Evolutionary conservation across 2,113 vertebrate species (phyloP), one percentile per base, ranked within the genome.

Genomic region (Gambusia affinis): DNA sequence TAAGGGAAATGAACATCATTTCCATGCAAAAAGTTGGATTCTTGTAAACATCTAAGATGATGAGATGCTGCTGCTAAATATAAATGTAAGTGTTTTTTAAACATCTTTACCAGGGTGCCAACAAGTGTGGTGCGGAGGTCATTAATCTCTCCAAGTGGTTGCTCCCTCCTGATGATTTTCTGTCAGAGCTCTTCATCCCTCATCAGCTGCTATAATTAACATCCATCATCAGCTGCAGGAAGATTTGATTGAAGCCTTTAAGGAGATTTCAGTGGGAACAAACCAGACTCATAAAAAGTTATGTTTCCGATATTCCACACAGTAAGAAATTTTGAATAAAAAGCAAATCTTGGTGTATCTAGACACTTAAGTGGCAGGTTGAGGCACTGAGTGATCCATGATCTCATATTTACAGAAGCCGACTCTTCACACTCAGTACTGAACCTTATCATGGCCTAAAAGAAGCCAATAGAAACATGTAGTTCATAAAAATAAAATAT

Each of bases 181-280:
- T 22, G 12, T 62, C 61, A 19, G 7, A 8, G 61, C 14, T 31
- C 30, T 63, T 31, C 29, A 63, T 63, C 61, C 61, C 61, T 63
- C 61, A 64, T 64, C 63, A 37, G 63, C 19, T n/a, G 63, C 31
- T 37, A 64, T 64, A 64, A 64, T 64, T 64, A 64, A 64, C 63
- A 64, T 64, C 30, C 17, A 64, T 64, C 63, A 33, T 33, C 17
- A 35, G 63, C 19, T 22, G 30, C 63, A 33, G 30, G 31, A 11
- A 64, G 30, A 64, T 64, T 22, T 64, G 31, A 64, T 31, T 24
- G 60, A 62, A 62, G 60, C 28, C 29, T 64, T 64, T 64, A 7
- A 33, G 4, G 8, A 24, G 19, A 17, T 64, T 35, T 64, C 31
- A 35, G 12, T 3, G 7, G 8, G 8, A 8, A 15, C 24, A 57